These are phyloP conservation scores for Microtus pennsylvanicus DNA, from an alignment of 2,113 vertebrate species.

Conservation along the genomic window DNA sequence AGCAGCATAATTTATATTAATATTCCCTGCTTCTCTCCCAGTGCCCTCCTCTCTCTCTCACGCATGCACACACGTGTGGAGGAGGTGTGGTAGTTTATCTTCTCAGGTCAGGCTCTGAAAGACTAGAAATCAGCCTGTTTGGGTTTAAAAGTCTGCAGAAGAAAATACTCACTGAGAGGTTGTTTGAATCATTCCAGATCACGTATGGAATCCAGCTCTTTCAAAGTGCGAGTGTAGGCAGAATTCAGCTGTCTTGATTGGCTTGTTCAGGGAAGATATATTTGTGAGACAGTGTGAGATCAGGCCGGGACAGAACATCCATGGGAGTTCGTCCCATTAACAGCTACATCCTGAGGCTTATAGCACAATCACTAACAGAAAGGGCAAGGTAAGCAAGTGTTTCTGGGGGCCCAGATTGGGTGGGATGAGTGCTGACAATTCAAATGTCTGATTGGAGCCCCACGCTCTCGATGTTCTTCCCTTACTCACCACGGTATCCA, in stretches of 20 bases:
- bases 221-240: constrained; percentile 14
- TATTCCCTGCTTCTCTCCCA: background rate
- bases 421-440: background rate
- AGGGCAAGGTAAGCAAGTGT: background rate
- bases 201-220: constrained; percentile 13
- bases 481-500: background rate
- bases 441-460: background rate
- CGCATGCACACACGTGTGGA: background rate
- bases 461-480: background rate
- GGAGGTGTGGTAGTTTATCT: background rate
- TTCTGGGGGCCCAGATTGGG: background rate
- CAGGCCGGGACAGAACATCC: background rate
- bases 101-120: constrained; percentile 31
- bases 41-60: background rate
- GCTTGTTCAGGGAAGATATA: constrained; percentile 35
- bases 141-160: background rate
- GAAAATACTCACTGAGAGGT: constrained; percentile 33
- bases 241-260: background rate
- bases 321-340: background rate
- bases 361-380: background rate
- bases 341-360: background rate
- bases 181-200: background rate
- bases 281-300: constrained; percentile 21
- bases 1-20: constrained; percentile 24
- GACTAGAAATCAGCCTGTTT: constrained; percentile 51